phyloP scores from a whole-genome alignment of 2,797 vertebrate species.

The Pseudochromis fuscus region DNA sequence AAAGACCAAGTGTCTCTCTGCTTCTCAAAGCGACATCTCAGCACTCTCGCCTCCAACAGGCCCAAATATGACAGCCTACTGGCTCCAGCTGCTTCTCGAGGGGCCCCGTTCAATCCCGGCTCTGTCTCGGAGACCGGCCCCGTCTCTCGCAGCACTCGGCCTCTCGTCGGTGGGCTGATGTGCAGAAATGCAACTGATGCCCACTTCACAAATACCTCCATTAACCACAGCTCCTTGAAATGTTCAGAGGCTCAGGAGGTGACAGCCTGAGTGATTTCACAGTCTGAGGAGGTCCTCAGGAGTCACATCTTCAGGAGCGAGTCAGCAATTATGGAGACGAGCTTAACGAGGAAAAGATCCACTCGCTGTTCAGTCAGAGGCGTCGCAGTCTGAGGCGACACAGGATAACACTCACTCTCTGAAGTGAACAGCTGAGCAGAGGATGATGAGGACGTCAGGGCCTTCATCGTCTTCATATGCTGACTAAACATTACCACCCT shows the following conservation, averaged over 20 bases:
- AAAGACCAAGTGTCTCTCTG: slow-evolving; percentile 80
- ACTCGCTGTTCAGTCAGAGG: slow-evolving; percentile 35
- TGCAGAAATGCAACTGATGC: slow-evolving; percentile 66
- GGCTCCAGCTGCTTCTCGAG: slow-evolving; percentile 76
- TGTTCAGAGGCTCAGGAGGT: slow-evolving; percentile 21
- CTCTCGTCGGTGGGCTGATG: slow-evolving; percentile 53
- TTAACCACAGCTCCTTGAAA: slow-evolving; percentile 13
- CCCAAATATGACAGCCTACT: slow-evolving; percentile 81
- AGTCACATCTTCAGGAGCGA: slow-evolving; percentile 29
- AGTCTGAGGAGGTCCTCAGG: slow-evolving; percentile 19
- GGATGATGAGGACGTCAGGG: slow-evolving; percentile 16
- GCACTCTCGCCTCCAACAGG: slow-evolving; percentile 83
- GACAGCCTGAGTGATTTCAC: slow-evolving; percentile 14
- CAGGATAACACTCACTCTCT: not conserved
- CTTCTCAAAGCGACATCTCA: slow-evolving; percentile 84
- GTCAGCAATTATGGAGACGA: slow-evolving; percentile 11
- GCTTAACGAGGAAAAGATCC: slow-evolving; percentile 1
- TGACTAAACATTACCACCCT: slow-evolving; percentile 18
- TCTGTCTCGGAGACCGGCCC: slow-evolving; percentile 67
- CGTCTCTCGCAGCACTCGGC: slow-evolving; percentile 48
- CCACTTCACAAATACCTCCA: slow-evolving; percentile 70
- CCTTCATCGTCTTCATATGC: slow-evolving; percentile 12
- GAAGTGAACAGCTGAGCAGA: slow-evolving; percentile 14
- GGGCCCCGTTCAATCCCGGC: slow-evolving; percentile 72
- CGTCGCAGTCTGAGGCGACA: slow-evolving; percentile 25